These are phyloP conservation scores for Brachypodius melanocephalos DNA, from an alignment of 2,113 vertebrate species.

Conservation along the genomic window DNA sequence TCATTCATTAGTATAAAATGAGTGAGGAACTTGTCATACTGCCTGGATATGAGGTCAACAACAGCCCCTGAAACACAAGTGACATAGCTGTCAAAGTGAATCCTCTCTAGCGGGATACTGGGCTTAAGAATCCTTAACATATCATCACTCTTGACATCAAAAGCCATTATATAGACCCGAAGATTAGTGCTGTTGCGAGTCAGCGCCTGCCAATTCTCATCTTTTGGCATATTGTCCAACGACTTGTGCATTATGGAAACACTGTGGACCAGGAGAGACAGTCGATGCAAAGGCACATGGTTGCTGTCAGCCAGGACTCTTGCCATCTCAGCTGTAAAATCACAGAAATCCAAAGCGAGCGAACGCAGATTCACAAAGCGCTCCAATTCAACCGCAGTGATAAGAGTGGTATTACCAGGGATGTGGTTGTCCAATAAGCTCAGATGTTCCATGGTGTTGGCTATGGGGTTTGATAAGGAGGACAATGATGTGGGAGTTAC, in stretches of 20 bases:
- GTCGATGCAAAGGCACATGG: constrained; percentile 91
- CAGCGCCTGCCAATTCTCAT: constrained; percentile 94
- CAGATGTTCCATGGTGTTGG: constrained; percentile 91
- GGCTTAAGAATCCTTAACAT: constrained; percentile 95
- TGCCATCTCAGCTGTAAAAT: constrained; percentile 93
- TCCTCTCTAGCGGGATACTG: constrained; percentile 93
- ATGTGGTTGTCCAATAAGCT: constrained; percentile 93
- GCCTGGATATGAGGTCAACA: constrained; percentile 95
- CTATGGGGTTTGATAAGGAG: constrained; percentile 88
- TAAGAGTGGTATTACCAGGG: constrained; percentile 81
- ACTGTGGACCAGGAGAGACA: constrained; percentile 92
- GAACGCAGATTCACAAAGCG: constrained; percentile 88
- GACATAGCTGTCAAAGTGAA: constrained; percentile 96
- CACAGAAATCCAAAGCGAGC: constrained; percentile 93
- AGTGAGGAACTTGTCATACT: constrained; percentile 96
- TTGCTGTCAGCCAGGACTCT: constrained; percentile 86
- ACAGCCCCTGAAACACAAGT: constrained; percentile 88
- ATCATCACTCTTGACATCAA: constrained; percentile 91
- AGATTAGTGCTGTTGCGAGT: constrained; percentile 89
- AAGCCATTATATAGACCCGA: constrained; percentile 94
- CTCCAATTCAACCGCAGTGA: constrained; percentile 87
- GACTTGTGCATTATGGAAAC: constrained; percentile 89
- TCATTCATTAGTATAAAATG: constrained; percentile 95
- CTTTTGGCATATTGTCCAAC: constrained; percentile 87
- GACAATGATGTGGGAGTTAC: constrained; percentile 91